Base-by-base conservation (phyloP, 1,140 invertebrate species). In the Plectrocnemia conspersa region DNA sequence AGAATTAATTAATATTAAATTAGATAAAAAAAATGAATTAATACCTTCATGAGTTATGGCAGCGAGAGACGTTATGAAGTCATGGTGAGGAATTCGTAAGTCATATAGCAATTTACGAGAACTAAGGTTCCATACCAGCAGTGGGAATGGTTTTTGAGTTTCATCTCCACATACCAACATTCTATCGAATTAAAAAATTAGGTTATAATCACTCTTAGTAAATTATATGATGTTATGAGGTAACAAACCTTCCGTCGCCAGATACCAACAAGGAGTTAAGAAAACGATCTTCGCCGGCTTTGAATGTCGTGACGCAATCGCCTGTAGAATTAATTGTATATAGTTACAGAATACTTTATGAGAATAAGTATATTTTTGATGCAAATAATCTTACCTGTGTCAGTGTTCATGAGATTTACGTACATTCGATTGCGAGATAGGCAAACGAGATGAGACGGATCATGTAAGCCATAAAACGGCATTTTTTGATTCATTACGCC, bases 401-500 rank as follows among this genome's bases (percentile, higher is more conserved):
- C 82, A 24, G 90, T 74, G 69, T 91, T 90, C 81, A 91, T 89
- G 50, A 93, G 78, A 72, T 93, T 91, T 32, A 93, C 88, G 68
- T 92, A 91, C 89, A 93, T 92, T 56, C 90, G 69, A 71, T 92
- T 92, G 32, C 90, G 75, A 1, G 88, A 89, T 11, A 93, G 73
- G 11, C 88, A 83, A 10, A 92, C 89, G 38, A 91, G 71, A 68
- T 91, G 88, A 15, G 81, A 79, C 32, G 80, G 68, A 73, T 89
- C 86, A 67, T 91, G 87, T 3, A 91, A 76, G 1, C 88, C 89
- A 72, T 85, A 93, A 68, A 82, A 91, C 25, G 90, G 88, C 89
- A 92, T 91, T 72, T 91, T 91, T 65, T 92, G 88, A 75, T 92
- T 92, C 87, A 93, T 91, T 2, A 92, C 88, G 25, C 89, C 83